These are phyloP conservation scores for Urocitellus parryii DNA, from an alignment of 2,113 vertebrate genomes.

Conservation along the genomic window DNA sequence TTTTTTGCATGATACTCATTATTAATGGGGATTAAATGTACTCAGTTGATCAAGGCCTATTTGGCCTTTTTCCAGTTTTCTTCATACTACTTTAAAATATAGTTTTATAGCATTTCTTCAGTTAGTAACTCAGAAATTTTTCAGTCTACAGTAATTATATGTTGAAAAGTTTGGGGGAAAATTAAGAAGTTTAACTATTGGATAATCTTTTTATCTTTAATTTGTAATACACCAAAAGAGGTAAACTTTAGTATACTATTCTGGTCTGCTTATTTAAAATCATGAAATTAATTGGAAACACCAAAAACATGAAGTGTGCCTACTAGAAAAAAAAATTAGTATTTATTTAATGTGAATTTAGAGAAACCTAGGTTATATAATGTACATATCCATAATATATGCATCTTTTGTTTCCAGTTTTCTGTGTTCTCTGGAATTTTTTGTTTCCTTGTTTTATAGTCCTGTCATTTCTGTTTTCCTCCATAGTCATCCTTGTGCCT, in stretches of 20 bases:
- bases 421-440: conserved; percentile 20
- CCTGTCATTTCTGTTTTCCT: conserved; percentile 42
- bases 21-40: conserved; percentile 35
- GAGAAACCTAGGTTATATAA: conserved; percentile 20
- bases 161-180: conserved; percentile 45
- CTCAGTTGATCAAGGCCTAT: conserved; percentile 21
- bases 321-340: not conserved
- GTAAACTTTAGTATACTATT: not conserved
- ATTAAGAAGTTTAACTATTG: conserved; percentile 41
- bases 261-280: conserved; percentile 44
- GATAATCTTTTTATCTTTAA: conserved; percentile 44
- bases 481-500: conserved; percentile 41
- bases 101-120: conserved; percentile 22
- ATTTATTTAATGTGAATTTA: conserved; percentile 46
- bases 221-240: conserved; percentile 39
- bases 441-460: conserved; percentile 62
- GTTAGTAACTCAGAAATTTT: conserved; percentile 54
- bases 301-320: conserved; percentile 47
- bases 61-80: conserved; percentile 51
- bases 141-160: not conserved
- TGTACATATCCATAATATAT: not conserved
- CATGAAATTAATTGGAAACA: conserved; percentile 55
- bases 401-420: conserved; percentile 26
- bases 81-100: conserved; percentile 49
- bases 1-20: conserved; percentile 52